A percentile compares a stretch with the other conserved stretches of the same genome.
Conservation (phyloP, 2,888 invertebrate genomes). For the Stenurella melanura region DNA sequence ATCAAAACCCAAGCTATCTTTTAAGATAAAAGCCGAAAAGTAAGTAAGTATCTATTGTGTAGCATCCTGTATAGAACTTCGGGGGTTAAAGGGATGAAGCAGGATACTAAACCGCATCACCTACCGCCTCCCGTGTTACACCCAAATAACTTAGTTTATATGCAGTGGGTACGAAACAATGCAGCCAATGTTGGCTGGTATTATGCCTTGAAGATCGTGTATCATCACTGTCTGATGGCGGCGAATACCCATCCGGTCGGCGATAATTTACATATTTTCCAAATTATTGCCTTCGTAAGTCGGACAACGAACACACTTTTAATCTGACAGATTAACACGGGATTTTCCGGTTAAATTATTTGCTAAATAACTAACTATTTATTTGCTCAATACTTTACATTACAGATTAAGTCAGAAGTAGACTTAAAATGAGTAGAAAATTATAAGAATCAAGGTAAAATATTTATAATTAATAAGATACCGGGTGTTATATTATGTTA, state of each 20-base stretch:
- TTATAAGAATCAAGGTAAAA: too few species aligned
- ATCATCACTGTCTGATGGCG: slow-evolving; percentile 1
- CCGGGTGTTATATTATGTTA: too few species aligned
- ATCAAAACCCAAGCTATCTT: neutral
- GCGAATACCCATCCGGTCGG: neutral
- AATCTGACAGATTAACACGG: too few species aligned
- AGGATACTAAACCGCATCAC: slow-evolving; percentile 32
- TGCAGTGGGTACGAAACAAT: slow-evolving; percentile 16
- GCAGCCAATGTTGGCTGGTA: slow-evolving; percentile 20
- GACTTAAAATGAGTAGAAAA: too few species aligned
- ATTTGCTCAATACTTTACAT: too few species aligned
- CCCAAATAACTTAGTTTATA: slow-evolving; percentile 30
- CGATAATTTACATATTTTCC: neutral
- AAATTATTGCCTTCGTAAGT: too few species aligned
- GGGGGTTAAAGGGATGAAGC: slow-evolving; percentile 3
- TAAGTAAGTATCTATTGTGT: neutral
- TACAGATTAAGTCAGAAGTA: too few species aligned
- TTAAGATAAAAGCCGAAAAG: neutral
- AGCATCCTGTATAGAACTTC: neutral
- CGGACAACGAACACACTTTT: too few species aligned
- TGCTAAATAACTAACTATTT: too few species aligned
- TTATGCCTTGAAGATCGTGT: slow-evolving; percentile 20
- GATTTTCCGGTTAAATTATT: too few species aligned
- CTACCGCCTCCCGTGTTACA: slow-evolving; percentile 32
- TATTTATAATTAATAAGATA: too few species aligned